Evolutionary conservation across 2,888 invertebrate species (phyloP).

Genomic region (Smittia aterrima): DNA sequence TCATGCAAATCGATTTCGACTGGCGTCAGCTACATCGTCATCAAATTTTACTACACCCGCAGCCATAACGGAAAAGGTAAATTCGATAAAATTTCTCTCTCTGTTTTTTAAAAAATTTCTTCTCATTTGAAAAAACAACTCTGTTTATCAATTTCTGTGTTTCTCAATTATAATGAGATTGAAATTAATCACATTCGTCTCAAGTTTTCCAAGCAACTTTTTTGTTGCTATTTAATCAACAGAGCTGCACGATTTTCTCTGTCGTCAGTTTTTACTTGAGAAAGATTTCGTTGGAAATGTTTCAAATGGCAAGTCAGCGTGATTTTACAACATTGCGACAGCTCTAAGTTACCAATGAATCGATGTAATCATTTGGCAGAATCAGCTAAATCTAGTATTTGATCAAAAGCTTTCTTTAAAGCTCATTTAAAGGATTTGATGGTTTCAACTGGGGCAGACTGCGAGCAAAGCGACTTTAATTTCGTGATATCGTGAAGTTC

Average conservation of each 20-base stretch:
- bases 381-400: no score
- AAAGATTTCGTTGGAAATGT: not conserved
- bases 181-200: conserved; percentile 6
- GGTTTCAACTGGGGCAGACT: no score
- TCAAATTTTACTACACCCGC: conserved; percentile 50
- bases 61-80: conserved; percentile 51
- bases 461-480: no score
- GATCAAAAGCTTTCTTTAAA: no score
- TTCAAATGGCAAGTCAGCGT: not conserved
- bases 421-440: no score
- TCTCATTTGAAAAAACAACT: not conserved
- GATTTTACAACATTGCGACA: not conserved
- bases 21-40: conserved; percentile 47
- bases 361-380: no score
- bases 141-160: not conserved
- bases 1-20: conserved; percentile 78
- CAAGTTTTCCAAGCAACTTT: not conserved
- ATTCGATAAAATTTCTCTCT: not conserved
- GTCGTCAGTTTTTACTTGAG: not conserved
- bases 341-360: no score
- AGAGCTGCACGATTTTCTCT: not conserved
- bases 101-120: not conserved
- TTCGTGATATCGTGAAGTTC: no score
- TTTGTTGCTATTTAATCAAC: not conserved
- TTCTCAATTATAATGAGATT: not conserved